Conservation (phyloP, 2,113 vertebrate species). For the Conger conger region DNA sequence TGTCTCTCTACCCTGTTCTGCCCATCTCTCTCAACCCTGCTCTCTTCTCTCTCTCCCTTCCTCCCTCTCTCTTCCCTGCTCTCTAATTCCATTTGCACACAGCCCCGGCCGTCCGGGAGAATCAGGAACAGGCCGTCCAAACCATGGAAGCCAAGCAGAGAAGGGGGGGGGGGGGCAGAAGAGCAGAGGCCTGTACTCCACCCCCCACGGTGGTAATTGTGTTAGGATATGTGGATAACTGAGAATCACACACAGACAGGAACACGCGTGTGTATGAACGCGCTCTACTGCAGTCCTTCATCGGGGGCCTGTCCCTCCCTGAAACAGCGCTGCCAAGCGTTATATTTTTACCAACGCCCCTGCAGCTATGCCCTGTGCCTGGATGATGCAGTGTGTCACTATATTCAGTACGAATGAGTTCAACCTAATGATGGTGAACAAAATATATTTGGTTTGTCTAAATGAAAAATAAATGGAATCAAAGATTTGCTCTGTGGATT, state of each 20-base stretch:
- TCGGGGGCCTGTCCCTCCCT: neutral
- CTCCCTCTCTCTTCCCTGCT: neutral
- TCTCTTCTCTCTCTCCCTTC: neutral
- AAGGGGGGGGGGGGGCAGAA: neutral
- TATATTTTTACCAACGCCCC: neutral
- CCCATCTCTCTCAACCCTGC: too few species aligned
- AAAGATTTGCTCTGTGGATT: neutral
- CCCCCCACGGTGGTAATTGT: neutral
- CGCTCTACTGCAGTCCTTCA: too few species aligned
- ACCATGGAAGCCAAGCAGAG: neutral
- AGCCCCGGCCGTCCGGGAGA: slow-evolving; percentile 34
- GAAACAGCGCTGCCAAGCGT: neutral
- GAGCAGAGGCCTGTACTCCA: neutral
- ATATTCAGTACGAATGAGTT: neutral
- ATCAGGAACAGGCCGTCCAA: slow-evolving; percentile 48
- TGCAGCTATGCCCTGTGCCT: neutral
- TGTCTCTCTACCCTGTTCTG: too few species aligned
- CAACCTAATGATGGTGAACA: neutral
- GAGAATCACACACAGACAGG: neutral
- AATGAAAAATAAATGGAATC: neutral
- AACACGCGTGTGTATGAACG: neutral
- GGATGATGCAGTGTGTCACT: neutral
- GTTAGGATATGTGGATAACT: neutral
- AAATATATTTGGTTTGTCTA: neutral
- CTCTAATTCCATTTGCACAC: slow-evolving; percentile 11